Evolutionary conservation across 2,888 invertebrate species (phyloP).

Genomic region (Parelbella ahira): DNA sequence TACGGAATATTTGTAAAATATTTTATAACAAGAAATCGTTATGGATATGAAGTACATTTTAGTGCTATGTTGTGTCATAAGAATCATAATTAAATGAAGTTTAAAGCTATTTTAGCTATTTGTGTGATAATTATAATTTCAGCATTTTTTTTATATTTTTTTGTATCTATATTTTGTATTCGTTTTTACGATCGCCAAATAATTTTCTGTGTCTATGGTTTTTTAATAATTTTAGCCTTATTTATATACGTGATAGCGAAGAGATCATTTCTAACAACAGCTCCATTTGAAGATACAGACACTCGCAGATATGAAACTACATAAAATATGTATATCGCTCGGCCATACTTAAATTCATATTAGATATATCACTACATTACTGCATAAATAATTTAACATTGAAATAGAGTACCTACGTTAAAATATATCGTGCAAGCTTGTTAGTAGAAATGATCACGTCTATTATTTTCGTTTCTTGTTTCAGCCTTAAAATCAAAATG

Average conservation of each 20-base stretch:
- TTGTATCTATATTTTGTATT: constrained; percentile 23
- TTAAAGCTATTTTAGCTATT: constrained; percentile 17
- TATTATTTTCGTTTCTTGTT: constrained; percentile 25
- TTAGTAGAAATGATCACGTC: constrained; percentile 15
- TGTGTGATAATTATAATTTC: constrained; percentile 25
- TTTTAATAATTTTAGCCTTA: constrained; percentile 12
- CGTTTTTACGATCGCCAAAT: constrained; percentile 18
- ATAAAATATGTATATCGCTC: no score
- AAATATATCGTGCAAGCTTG: no score
- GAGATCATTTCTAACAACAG: constrained; percentile 14
- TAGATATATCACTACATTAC: no score
- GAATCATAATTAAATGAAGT: constrained; percentile 19
- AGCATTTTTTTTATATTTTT: constrained; percentile 23
- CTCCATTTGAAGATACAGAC: no score
- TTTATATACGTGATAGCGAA: neutral
- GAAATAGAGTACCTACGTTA: no score
- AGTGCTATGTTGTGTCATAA: constrained; percentile 25
- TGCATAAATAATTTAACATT: no score
- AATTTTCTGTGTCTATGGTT: constrained; percentile 10
- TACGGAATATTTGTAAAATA: constrained; percentile 24
- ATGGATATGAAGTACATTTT: constrained; percentile 21
- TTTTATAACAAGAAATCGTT: constrained; percentile 25
- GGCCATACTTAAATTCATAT: no score
- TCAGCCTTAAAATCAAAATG: constrained; percentile 35
- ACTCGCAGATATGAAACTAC: no score